Evolutionary conservation across 1,140 invertebrate genomes (phyloP).

Genomic region (Drosophila tsacasi): DNA sequence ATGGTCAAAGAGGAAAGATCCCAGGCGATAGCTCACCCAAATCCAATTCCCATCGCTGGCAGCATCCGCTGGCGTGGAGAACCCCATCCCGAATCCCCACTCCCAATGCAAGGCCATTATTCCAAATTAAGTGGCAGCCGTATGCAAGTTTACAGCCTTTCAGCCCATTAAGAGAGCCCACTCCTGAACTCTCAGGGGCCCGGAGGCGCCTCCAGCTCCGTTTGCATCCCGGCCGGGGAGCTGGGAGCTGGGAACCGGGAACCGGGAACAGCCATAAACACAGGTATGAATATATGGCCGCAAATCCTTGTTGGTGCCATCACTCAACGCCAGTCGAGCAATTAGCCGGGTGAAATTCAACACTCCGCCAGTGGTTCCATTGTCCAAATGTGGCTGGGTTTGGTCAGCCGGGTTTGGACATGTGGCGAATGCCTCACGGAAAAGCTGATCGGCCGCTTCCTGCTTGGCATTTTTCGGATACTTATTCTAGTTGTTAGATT

Average conservation of each 20-base stretch:
- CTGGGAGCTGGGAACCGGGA: background rate
- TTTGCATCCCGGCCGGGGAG: conserved; percentile 29
- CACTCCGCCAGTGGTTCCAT: conserved; percentile 72
- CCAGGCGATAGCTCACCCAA: conserved; percentile 36
- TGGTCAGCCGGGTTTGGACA: conserved; percentile 62
- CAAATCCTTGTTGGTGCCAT: conserved; percentile 65
- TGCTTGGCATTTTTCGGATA: conserved; percentile 45
- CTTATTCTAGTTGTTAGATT: conserved; percentile 7
- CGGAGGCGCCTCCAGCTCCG: conserved; percentile 60
- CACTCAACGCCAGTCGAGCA: conserved; percentile 50
- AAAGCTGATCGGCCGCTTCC: conserved; percentile 52
- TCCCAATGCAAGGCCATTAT: conserved; percentile 49
- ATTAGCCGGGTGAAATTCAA: conserved; percentile 81
- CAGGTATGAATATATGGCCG: conserved; percentile 42
- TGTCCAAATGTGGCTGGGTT: conserved; percentile 69
- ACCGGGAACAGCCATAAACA: conserved; percentile 26
- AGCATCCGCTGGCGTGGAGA: conserved; percentile 46
- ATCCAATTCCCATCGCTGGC: conserved; percentile 46
- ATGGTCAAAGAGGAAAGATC: conserved; percentile 70
- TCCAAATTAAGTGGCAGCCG: conserved; percentile 62
- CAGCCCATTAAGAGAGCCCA: conserved; percentile 43
- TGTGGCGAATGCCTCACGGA: conserved; percentile 56
- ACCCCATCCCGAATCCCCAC: background rate
- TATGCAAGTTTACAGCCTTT: conserved; percentile 75
- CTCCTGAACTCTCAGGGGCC: conserved; percentile 34